Conservation (phyloP, 2,797 vertebrate genomes). For the Poliocrania exsul region DNA sequence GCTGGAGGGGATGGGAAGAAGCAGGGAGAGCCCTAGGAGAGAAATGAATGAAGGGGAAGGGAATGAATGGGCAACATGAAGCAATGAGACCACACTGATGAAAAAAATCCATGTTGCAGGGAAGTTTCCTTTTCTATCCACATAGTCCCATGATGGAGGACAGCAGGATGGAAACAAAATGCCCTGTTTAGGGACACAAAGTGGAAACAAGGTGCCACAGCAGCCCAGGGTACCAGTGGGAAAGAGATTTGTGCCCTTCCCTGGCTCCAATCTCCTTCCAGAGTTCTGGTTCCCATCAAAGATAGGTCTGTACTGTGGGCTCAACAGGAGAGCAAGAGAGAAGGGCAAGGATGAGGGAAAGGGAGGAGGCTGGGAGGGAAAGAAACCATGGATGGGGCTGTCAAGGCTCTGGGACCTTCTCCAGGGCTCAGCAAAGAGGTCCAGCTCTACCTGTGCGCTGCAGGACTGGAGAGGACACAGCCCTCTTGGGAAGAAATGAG, state of each 20-base stretch:
- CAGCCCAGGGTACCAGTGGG: not conserved
- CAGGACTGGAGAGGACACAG: not conserved
- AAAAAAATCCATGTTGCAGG: not conserved
- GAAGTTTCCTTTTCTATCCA: not conserved
- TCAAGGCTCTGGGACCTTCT: not conserved
- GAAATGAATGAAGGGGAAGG: not conserved
- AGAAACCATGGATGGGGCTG: not conserved
- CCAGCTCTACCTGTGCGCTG: not conserved
- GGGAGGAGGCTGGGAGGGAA: not conserved
- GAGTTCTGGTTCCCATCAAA: not conserved
- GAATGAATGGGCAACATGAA: not conserved
- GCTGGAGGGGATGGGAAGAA: not conserved
- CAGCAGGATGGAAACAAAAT: not conserved
- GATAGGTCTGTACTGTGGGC: fast-evolving
- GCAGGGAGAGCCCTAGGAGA: not conserved
- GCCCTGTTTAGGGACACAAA: fast-evolving
- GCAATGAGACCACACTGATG: not conserved
- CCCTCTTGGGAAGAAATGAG: not conserved
- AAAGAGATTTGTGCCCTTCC: not conserved
- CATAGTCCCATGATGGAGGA: fast-evolving
- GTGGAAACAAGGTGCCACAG: not conserved
- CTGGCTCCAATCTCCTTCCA: too few species aligned
- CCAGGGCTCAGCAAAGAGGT: not conserved
- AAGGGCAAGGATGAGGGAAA: not conserved
- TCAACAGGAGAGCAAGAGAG: not conserved